Percentiles rank a stretch among this genome's conserved stretches.
Conservation (phyloP, 53 echinoderm and acorn worm species). For the Astropecten irregularis region DNA sequence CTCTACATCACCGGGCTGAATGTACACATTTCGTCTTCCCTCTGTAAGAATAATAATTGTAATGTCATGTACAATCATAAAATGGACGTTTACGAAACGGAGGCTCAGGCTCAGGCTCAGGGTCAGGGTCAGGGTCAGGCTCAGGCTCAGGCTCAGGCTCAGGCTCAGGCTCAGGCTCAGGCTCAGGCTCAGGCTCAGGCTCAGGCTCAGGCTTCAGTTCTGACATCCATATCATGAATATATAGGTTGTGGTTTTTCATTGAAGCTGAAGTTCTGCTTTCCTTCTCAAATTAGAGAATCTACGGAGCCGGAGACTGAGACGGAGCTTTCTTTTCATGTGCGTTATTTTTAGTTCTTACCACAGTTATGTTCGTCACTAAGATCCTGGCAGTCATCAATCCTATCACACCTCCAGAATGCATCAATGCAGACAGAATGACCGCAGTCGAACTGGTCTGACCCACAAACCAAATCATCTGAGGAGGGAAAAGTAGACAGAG, state of each 20-base stretch:
- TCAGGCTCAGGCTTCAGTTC: neutral
- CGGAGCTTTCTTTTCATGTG: neutral
- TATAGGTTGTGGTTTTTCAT: no score
- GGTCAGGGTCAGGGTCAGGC: no score
- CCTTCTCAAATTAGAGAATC: no score
- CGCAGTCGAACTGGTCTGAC: neutral
- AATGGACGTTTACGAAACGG: no score
- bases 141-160: no score
- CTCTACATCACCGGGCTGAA: neutral
- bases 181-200: neutral
- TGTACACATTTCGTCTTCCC: neutral
- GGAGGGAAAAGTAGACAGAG: neutral
- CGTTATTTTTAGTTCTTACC: neutral
- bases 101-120: no score
- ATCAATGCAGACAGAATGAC: constrained; percentile 18
- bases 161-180: no score
- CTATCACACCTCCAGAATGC: neutral
- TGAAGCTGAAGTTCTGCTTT: no score
- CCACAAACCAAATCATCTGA: neutral
- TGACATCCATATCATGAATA: no score
- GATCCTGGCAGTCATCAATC: neutral
- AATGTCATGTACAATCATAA: neutral
- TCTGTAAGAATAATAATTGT: no score
- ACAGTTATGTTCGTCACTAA: neutral
- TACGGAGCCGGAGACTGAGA: neutral